Conservation (phyloP, 2,888 invertebrate genomes). For the Melitaea athalia region DNA sequence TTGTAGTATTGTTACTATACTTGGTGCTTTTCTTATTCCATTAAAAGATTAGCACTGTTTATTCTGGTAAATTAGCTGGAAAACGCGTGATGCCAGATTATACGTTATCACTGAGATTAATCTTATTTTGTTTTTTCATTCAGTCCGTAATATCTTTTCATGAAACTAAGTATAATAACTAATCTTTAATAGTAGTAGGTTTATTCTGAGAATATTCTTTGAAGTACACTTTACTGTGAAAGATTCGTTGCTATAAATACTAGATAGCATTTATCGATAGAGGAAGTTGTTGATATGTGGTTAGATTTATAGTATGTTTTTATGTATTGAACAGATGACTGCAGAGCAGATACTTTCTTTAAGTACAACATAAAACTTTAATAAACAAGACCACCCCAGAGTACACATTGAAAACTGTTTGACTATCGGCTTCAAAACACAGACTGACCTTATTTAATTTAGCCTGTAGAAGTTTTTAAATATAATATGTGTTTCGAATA, state of each 20-base stretch:
- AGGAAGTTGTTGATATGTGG: slow-evolving; percentile 2
- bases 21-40: no score
- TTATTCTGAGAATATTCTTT: no score
- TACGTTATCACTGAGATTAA: not conserved
- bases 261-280: not conserved
- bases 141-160: not conserved
- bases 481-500: no score
- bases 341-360: slow-evolving; percentile 8
- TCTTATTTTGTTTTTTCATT: not conserved
- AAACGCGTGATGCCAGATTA: not conserved
- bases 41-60: not conserved
- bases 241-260: no score
- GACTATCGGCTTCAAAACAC: not conserved
- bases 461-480: no score
- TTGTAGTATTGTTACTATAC: no score
- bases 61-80: not conserved
- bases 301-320: slow-evolving; percentile 1
- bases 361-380: slow-evolving; percentile 3
- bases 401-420: not conserved
- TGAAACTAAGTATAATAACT: no score
- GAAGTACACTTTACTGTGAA: no score
- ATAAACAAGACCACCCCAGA: slow-evolving; percentile 3
- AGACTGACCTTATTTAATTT: no score
- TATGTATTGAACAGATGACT: slow-evolving; percentile 8
- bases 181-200: no score